Percentiles rank a stretch among this genome's conserved stretches.
phyloP scores from a whole-genome alignment of 1,140 invertebrate genomes.

The Drosophila sproati region DNA sequence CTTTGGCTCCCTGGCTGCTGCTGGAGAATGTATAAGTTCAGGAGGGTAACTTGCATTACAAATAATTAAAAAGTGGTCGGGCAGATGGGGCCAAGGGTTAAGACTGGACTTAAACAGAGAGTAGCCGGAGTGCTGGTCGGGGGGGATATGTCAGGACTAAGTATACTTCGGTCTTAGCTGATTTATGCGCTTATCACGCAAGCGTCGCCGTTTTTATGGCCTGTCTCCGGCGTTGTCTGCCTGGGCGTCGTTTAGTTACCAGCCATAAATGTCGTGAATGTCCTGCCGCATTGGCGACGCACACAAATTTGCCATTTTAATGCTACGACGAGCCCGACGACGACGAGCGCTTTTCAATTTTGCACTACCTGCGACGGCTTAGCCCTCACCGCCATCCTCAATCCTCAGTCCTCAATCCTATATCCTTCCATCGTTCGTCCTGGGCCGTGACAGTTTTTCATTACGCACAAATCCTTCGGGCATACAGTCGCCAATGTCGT shows the following conservation, averaged over 20 bases:
- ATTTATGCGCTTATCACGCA: constrained; percentile 81
- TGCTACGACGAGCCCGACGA: constrained; percentile 50
- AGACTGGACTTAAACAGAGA: not conserved
- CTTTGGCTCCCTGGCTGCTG: not conserved
- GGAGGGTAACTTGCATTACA: constrained; percentile 34
- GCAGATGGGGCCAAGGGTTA: constrained; percentile 24
- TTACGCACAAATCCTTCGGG: constrained; percentile 81
- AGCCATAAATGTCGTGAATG: constrained; percentile 75
- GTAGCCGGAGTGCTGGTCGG: not conserved
- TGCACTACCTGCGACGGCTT: constrained; percentile 67
- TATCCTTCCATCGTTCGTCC: not conserved
- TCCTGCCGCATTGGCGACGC: constrained; percentile 57
- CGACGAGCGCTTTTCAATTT: constrained; percentile 70
- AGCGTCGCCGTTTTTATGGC: constrained; percentile 74
- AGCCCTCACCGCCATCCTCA: constrained; percentile 22
- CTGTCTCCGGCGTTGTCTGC: constrained; percentile 56
- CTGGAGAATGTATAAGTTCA: constrained; percentile 2
- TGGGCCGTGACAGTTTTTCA: constrained; percentile 73
- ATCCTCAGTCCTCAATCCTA: not conserved
- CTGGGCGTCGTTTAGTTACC: constrained; percentile 64
- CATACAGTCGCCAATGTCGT: constrained; percentile 58
- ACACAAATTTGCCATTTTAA: constrained; percentile 82
- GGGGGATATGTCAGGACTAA: not conserved
- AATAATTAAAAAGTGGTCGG: constrained; percentile 51
- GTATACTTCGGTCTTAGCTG: constrained; percentile 40